Percentiles rank a stretch among this genome's conserved stretches.
Evolutionary conservation across 2,113 vertebrate species (phyloP).

Genomic region (Phoxinus phoxinus): DNA sequence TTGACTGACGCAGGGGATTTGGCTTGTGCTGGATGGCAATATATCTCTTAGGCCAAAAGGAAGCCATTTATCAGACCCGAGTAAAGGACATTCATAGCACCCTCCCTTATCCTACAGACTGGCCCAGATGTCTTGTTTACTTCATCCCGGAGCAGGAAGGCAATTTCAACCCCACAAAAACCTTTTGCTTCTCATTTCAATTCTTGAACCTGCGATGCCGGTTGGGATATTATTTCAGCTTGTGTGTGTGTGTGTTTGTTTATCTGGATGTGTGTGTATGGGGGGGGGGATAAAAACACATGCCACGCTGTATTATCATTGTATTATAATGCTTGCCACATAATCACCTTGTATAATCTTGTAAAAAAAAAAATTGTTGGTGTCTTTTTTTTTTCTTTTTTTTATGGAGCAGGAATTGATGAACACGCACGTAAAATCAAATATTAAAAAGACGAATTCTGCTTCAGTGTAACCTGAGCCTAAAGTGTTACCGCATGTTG

Average conservation of each 20-base stretch:
- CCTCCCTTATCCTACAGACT: conserved; percentile 70
- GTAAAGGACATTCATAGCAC: conserved; percentile 71
- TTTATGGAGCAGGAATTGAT: background rate
- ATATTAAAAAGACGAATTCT: background rate
- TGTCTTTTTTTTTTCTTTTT: background rate
- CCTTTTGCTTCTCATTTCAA: conserved; percentile 63
- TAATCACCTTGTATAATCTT: background rate
- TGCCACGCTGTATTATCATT: background rate
- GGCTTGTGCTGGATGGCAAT: conserved; percentile 63
- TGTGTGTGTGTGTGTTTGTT: conserved; percentile 17
- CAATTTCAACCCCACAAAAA: conserved; percentile 69
- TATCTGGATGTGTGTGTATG: background rate
- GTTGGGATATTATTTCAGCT: conserved; percentile 46
- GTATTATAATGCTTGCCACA: background rate
- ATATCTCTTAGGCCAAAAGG: conserved; percentile 62
- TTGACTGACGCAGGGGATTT: conserved; percentile 76
- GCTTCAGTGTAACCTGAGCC: background rate
- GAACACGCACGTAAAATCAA: background rate
- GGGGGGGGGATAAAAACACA: background rate
- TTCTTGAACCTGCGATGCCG: conserved; percentile 55
- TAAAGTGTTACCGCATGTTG: background rate
- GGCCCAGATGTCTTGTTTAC: conserved; percentile 77
- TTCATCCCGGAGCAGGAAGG: conserved; percentile 60
- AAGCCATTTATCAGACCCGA: conserved; percentile 58
- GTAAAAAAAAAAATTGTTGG: accelerated